Evolutionary conservation across 1,140 invertebrate genomes (phyloP), one percentile per base, ranked within the genome.

Genomic region (Eumaeus atala): DNA sequence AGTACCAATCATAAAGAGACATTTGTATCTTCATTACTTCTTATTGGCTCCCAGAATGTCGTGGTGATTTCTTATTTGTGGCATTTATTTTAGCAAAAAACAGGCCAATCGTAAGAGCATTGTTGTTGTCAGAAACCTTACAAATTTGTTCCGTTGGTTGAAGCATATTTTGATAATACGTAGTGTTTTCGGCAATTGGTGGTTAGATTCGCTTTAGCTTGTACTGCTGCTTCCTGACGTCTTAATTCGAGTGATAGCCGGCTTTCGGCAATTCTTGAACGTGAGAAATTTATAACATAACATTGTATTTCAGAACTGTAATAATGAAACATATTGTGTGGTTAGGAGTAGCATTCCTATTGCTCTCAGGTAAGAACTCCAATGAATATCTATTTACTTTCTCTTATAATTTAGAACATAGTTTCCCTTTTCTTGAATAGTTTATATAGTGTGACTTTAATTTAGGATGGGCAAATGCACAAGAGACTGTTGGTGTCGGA

Each of bases 281-380:
- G 0, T 16, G 33, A 54, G 42, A 38, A 58, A 49, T 36, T 48
- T 44, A 51, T 42, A 56, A 40, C 16, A 35, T 50, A 38, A 54
- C 34, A 33, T 12, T 48, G 57, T 37, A 36, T 10, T 50, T 54
- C 10, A 34, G 49, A 48, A 54, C 40, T 36, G 16, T 40, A 14
- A 62, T 56, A 53, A 82, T 82, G 78, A 82, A 77, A 64, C 70
- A 70, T 63, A 64, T 72, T 50, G 60, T 76, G 48, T 66, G 77
- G 54, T 58, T 82, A 18, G 67, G 62, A 48, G 42, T 70, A 38
- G 67, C 64, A 64, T 49, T 79, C 56, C 65, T 82, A 61, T 66
- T 77, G 18, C 61, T 76, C 10, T 69, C 76, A 73, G 78, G 76
- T 82, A 63, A 77, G 9, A n/a, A n/a, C n/a, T n/a, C n/a, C 37